Evolutionary conservation across 2,797 vertebrate genomes (phyloP), one percentile per base, ranked within the genome.

Genomic region (Lutjanus argentimaculatus): DNA sequence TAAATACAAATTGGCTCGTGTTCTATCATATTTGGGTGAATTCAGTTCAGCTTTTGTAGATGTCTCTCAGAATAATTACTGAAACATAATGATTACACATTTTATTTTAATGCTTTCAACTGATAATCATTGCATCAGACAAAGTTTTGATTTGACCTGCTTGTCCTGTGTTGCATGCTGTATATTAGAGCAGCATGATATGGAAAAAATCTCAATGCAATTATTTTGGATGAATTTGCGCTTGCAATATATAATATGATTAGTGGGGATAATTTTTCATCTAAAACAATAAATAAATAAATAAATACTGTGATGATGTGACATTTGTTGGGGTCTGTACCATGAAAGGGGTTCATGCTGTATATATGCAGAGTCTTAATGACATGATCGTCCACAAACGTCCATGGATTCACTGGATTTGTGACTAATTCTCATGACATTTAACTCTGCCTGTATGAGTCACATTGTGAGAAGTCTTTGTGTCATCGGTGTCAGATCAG

Each of bases 381-480:
- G 52, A 14, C 58, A 52, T 13, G 4, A 0, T 25, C 45, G 7
- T 68, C 30, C 21, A 48, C 19, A 49, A 46, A 66, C 64, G 0
- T 66, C 14, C n/a, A 25, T 46, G 14, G 15, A 72, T 43, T 61
- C 45, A 12, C n/a, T 51, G 61, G 46, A 71, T 25, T 52, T 61
- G 25, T 69, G 72, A 79, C 19, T 71, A 61, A 79, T 72, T 70
- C 49, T 43, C 19, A 45, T 75, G 79, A 58, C 66, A 68, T 87
- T 83, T 82, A 55, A 12, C 66, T 67, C 12, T 19, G 10, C 21
- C 7, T 13, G 61, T 59, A 43, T 84, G 85, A 84, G 67, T 91
- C 84, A 83, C 56, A 67, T 52, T 40, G 19, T 57, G 13, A 80
- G 75, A 85, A 72, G 81, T 85, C 80, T 72, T 51, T 5, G 25